Percentiles rank a stretch among this genome's conserved stretches.
These are phyloP conservation scores for Orussus abietinus DNA, from an alignment of 1,140 invertebrate species.

Conservation along the genomic window DNA sequence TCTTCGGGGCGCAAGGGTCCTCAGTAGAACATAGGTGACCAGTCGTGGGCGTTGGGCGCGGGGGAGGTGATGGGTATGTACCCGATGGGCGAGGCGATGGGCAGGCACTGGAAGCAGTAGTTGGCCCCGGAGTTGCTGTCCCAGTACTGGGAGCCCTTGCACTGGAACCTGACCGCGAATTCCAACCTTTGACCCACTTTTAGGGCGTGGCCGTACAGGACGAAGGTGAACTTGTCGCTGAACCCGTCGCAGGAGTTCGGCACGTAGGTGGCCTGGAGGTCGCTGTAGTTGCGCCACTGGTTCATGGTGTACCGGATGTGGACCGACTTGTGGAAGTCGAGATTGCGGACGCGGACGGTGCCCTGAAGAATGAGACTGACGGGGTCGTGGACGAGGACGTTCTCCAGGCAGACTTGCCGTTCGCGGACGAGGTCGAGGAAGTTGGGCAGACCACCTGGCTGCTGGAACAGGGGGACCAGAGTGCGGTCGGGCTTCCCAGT, in stretches of 20 bases:
- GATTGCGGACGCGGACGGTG: constrained; percentile 80
- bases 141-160: constrained; percentile 82
- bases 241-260: constrained; percentile 87
- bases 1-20: no score
- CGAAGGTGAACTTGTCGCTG: constrained; percentile 84
- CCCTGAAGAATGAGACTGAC: constrained; percentile 76
- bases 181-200: constrained; percentile 71
- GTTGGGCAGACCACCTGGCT: constrained; percentile 69
- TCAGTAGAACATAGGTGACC: constrained; percentile 39
- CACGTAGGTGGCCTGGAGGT: constrained; percentile 79
- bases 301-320: constrained; percentile 83
- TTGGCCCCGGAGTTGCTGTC: constrained; percentile 83
- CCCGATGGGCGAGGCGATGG: constrained; percentile 38
- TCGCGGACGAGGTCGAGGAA: constrained; percentile 75
- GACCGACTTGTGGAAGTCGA: constrained; percentile 89
- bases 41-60: constrained; percentile 17
- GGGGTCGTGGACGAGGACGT: constrained; percentile 69
- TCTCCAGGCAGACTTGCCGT: constrained; percentile 79
- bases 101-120: constrained; percentile 79
- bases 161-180: constrained; percentile 79
- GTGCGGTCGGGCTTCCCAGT: constrained; percentile 53
- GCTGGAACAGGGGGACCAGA: constrained; percentile 75
- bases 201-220: constrained; percentile 69
- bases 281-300: constrained; percentile 78
- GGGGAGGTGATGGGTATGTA: constrained; percentile 30